These are phyloP conservation scores for Pseudeuparius sepicola DNA, from an alignment of 2,888 invertebrate genomes.

Conservation along the genomic window DNA sequence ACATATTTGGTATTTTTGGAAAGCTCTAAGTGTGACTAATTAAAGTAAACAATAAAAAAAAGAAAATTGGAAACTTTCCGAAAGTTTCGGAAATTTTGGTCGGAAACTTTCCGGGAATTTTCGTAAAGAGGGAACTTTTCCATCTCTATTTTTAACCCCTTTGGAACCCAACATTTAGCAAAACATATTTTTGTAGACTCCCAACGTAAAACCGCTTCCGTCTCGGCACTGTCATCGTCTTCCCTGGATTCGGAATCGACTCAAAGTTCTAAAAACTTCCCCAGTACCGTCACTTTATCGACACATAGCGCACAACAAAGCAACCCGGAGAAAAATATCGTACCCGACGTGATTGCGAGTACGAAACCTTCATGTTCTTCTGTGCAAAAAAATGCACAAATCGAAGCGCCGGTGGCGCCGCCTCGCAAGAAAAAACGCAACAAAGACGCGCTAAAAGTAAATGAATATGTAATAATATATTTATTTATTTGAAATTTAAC, in stretches of 20 bases:
- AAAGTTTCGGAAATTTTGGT: slow-evolving; percentile 9
- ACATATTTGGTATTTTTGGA: too few species aligned
- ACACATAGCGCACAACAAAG: too few species aligned
- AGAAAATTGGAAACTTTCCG: slow-evolving; percentile 2
- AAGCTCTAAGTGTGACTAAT: too few species aligned
- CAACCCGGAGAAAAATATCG: too few species aligned
- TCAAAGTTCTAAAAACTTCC: slow-evolving; percentile 35
- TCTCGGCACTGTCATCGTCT: slow-evolving; percentile 35
- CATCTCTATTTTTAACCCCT: too few species aligned
- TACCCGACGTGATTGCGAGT: slow-evolving; percentile 89
- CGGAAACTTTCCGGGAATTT: too few species aligned
- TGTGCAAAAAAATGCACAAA: slow-evolving; percentile 21
- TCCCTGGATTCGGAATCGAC: slow-evolving; percentile 37
- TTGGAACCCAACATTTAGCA: too few species aligned
- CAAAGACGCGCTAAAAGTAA: slow-evolving; percentile 24
- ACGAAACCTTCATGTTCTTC: slow-evolving; percentile 58
- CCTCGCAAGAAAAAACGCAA: slow-evolving; percentile 70
- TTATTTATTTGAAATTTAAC: too few species aligned
- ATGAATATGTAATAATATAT: too few species aligned
- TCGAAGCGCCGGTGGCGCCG: slow-evolving; percentile 57
- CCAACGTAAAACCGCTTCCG: slow-evolving; percentile 30
- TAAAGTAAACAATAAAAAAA: too few species aligned
- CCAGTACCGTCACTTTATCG: slow-evolving; percentile 35
- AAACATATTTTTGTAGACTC: slow-evolving; percentile 25
- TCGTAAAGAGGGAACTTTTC: too few species aligned